phyloP scores from a whole-genome alignment of 1,140 invertebrate genomes.

The Drosophila saltans region DNA sequence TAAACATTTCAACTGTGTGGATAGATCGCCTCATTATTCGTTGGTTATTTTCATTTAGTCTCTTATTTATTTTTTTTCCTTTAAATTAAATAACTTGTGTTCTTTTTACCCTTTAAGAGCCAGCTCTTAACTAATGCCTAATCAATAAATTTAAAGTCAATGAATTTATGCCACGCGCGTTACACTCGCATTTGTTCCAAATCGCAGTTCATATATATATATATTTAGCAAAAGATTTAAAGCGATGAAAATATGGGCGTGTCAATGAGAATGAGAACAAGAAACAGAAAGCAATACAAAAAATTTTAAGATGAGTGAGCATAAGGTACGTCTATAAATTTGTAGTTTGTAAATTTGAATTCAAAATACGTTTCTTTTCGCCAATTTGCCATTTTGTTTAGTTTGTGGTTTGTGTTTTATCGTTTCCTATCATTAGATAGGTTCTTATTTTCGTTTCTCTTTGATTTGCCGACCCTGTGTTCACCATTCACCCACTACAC shows the following conservation, averaged over 20 bases:
- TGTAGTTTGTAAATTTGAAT: conserved; percentile 55
- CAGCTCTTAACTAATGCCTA: conserved; percentile 51
- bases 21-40: conserved; percentile 7
- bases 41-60: conserved; percentile 2
- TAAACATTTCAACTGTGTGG: background rate
- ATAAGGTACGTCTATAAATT: conserved; percentile 80
- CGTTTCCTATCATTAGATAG: conserved; percentile 32
- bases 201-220: conserved; percentile 2
- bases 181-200: conserved; percentile 35
- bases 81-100: background rate
- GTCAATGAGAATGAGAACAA: conserved; percentile 41
- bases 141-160: conserved; percentile 45
- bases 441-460: conserved; percentile 35
- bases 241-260: conserved; percentile 26
- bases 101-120: conserved; percentile 30
- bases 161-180: conserved; percentile 43
- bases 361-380: conserved; percentile 25
- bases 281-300: conserved; percentile 75
- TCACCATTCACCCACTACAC: conserved; percentile 8
- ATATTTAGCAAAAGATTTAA: conserved; percentile 12
- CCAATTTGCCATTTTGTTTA: conserved; percentile 46
- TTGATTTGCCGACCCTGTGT: conserved; percentile 2
- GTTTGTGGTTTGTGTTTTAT: conserved; percentile 59
- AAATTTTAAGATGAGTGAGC: conserved; percentile 80
- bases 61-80: conserved; percentile 24